Base-by-base conservation (phyloP, 2,888 invertebrate genomes). In the Trichogramma dendrolimi region DNA sequence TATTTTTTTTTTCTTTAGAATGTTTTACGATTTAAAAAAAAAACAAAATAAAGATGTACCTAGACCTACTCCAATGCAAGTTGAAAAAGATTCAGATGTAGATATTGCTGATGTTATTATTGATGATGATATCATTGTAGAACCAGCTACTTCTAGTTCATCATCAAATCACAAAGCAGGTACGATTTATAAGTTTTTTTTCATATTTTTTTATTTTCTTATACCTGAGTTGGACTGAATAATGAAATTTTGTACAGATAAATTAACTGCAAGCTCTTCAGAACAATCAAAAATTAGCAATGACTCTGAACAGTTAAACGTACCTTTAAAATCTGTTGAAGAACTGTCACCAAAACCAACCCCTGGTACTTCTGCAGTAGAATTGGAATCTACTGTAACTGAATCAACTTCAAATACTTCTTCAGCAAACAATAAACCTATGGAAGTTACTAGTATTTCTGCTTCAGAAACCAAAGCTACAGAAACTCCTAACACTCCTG, bases 1-100 rank as follows among this genome's bases (percentile, higher is more conserved):
- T 40, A 49, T 7, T 59, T 56, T 48, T 44, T 60, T 59, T 39
- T 55, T 55, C 66, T 63, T 61, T 48, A 80, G 80, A 68, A 71
- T 77, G 48, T 77, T 80, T 42, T 74, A 77, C 46, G 71, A 72
- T 42, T 59, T 81, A 42, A 79, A 79, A 63, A 77, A 73, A 53
- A 71, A 58, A 61, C 38, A 49, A n/a, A 62, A 65, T 46, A 52
- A 54, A 11, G 62, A 65, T 6, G 58, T 64, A 52, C 7, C 40
- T 6, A 11, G 44, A 48, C 10, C 40, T 42, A 58, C 8, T 4
- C 52, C 14, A 8, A 7, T 53, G 27, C 27, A 58, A 10, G 44
- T 44, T 52, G 44, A 60, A 40, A 58, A 38, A 40, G 53, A 62
- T 44, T 41, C 56, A 52, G 58, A 51, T 14, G 48, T 60, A 50